These are phyloP conservation scores for Papilio protenor DNA, from an alignment of 2,888 invertebrate species.

Conservation along the genomic window DNA sequence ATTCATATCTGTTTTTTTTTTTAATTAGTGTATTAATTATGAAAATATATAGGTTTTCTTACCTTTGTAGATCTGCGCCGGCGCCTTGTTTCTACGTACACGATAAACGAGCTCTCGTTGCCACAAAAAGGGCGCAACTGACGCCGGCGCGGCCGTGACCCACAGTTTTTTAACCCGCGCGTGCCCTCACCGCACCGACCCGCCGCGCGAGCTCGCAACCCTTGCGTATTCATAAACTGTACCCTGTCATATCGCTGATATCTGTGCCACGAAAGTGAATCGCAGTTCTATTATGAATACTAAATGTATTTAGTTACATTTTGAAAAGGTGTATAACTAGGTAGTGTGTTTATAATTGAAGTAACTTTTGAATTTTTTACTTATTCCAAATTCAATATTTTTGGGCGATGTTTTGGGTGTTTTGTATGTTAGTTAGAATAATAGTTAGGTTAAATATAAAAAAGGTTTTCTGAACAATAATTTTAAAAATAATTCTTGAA, in stretches of 20 bases:
- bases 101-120: constrained; percentile 61
- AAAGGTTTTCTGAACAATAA: neutral
- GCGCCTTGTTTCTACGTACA: constrained; percentile 49
- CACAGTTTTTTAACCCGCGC: constrained; percentile 76
- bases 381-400: neutral
- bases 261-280: constrained; percentile 43
- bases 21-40: neutral
- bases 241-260: constrained; percentile 55
- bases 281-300: constrained; percentile 11
- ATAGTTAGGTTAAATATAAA: neutral
- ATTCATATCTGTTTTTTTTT: neutral
- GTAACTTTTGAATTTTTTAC: neutral
- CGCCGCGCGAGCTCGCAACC: constrained; percentile 61
- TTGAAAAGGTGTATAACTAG: neutral
- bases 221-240: constrained; percentile 77
- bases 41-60: constrained; percentile 7
- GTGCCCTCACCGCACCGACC: constrained; percentile 65
- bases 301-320: constrained; percentile 1
- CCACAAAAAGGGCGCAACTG: constrained; percentile 72
- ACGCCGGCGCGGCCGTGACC: constrained; percentile 64
- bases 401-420: neutral
- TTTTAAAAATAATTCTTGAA: neutral
- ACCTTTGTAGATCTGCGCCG: constrained; percentile 49
- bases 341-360: neutral
- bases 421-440: neutral